These are phyloP conservation scores for Cynoglossus semilaevis DNA, from an alignment of 2,113 vertebrate species.

Conservation along the genomic window DNA sequence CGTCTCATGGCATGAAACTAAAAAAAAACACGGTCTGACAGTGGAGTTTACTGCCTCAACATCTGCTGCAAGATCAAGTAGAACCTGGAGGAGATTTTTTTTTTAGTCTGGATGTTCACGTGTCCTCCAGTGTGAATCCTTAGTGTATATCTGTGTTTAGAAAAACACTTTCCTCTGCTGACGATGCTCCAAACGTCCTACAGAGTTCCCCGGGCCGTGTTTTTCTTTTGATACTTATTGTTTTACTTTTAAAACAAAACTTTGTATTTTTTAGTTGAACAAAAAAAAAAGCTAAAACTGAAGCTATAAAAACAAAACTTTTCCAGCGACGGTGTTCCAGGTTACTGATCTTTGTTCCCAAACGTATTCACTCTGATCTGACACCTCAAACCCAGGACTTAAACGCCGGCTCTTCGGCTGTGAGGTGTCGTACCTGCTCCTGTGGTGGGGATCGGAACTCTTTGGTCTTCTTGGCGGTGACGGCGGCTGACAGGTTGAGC, in stretches of 20 bases:
- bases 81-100: conserved; percentile 12
- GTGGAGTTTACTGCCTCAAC: conserved; percentile 15
- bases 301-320: conserved; percentile 2
- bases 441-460: conserved; percentile 97
- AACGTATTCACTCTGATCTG: background rate
- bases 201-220: no score
- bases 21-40: conserved; percentile 9
- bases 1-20: background rate
- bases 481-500: conserved; percentile 94
- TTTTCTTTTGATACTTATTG: background rate
- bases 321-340: background rate
- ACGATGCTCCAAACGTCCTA: no score
- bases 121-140: background rate
- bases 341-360: conserved; percentile 13
- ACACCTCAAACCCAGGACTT: conserved; percentile 5
- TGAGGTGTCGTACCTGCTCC: conserved; percentile 82
- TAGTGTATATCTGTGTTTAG: no score
- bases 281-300: background rate
- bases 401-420: background rate
- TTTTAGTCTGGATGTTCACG: conserved; percentile 14
- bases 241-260: background rate
- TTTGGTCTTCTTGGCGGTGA: conserved; percentile 94
- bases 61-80: conserved; percentile 18
- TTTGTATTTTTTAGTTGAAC: no score
- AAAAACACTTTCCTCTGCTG: background rate